These are phyloP conservation scores for Percina caprodes DNA, from an alignment of 2,113 vertebrate genomes.

Conservation along the genomic window DNA sequence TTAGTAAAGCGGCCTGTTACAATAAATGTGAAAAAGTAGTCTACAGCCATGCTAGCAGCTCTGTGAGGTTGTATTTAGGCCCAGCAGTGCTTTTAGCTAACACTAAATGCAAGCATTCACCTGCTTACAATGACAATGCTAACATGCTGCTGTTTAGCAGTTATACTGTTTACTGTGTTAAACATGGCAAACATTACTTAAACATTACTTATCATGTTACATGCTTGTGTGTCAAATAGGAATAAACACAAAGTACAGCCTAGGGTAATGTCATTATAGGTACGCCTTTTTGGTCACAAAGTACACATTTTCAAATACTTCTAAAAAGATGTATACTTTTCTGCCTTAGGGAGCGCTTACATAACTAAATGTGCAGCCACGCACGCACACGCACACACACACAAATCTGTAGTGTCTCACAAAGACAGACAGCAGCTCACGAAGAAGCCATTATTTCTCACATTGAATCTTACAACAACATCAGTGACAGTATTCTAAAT, in stretches of 20 bases:
- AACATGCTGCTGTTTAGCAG: not conserved
- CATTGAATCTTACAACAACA: not conserved
- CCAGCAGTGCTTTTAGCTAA: not conserved
- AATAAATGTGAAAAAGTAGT: not conserved
- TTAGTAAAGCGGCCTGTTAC: not conserved
- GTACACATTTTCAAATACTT: not conserved
- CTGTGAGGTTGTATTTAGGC: not conserved
- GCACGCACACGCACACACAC: slow-evolving; percentile 8
- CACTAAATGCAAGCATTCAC: not conserved
- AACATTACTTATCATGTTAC: too few species aligned
- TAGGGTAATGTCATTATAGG: not conserved
- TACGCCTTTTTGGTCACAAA: not conserved
- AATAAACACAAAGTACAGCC: not conserved
- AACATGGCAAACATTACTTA: not conserved
- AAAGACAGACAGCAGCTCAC: slow-evolving; percentile 8
- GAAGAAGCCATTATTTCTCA: not conserved
- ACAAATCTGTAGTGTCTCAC: not conserved
- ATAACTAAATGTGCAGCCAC: slow-evolving; percentile 11
- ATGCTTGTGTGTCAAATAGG: not conserved
- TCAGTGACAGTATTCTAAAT: not conserved
- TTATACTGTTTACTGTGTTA: not conserved
- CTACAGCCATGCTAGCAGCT: not conserved
- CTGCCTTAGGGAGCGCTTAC: slow-evolving; percentile 24
- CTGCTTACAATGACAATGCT: not conserved
- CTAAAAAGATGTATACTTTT: slow-evolving; percentile 1